Base-by-base conservation (phyloP, 2,113 vertebrate species). In the Myxocyprinus asiaticus region DNA sequence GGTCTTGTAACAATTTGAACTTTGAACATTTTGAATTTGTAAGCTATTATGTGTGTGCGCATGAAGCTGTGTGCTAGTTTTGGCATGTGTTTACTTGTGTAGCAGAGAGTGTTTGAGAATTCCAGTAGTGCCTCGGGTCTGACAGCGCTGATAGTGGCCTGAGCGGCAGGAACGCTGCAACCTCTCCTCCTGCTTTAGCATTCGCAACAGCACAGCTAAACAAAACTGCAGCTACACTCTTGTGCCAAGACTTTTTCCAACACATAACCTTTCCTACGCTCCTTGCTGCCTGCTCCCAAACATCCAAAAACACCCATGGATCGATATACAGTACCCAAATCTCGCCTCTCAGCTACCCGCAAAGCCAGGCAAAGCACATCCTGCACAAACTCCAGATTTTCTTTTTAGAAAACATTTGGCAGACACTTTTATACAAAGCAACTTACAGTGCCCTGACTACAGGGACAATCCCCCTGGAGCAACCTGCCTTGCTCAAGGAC, bases 251-350 rank as follows among this genome's bases (percentile, higher is more conserved):
- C 70, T 56, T 82, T 82, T 78, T 71, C 53, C 70, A 70, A 50
- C 56, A 77, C 67, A 53, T 72, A 74, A 67, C 64, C 70, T 82
- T 75, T 82, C 65, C 63, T 69, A 55, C n/a, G n/a, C 64, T 53
- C 58, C 33, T 22, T 48, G 64, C 47, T 65, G 74, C 59, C 58
- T 76, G 74, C 74, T 66, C 70, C 63, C 77, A 55, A 61, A 58
- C 71, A 80, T 67, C 63, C 64, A 51, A 67, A 75, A 67, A 68
- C 64, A 68, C 53, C 63, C 77, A 33, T 64, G 17, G 58, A 71
- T 70, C 77, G 33, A 71, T 79, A 33, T 33, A 33, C 22, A 33
- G 45, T 17, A 45, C 67, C 67, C 56, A 53, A 53, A 70, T 48
- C 58, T 55, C 44, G 47, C 12, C 15, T 33, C 22, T 33, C 22